Evolutionary conservation across 2,113 vertebrate genomes (phyloP), one percentile per base, ranked within the genome.

Genomic region (Nyctereutes procyonoides): DNA sequence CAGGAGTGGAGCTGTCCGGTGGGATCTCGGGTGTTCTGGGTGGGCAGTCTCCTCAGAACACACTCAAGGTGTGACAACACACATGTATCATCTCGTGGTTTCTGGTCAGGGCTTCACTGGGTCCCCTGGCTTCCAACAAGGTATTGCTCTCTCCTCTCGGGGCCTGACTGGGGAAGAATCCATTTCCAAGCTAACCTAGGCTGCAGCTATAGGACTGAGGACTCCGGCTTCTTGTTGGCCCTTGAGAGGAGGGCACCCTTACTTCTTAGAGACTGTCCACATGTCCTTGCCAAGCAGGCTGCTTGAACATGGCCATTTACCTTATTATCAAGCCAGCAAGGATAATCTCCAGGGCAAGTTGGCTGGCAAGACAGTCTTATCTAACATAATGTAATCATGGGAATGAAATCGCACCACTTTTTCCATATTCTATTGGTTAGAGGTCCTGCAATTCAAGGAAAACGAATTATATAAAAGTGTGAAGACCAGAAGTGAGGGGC

Each of bases 1-100:
- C 11, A 60, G 35, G 22, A 32, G 13, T 8, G 13, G 24, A 26
- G 38, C 13, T 16, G 6, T 7, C 43, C 43, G 0, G 14, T 2
- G 73, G 14, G 7, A 28, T 17, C 8, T 32, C 30, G 43, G 9
- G 19, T 63, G 24, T 53, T 38, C 13, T 82, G 6, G 28, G 22
- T 11, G 24, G 22, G 43, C 24, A 20, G 16, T 26, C 30, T 16
- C 76, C 22, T 73, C 15, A 24, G 55, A 81, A 81, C 15, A 15
- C 48, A 53, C 53, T 51, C 74, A 71, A 73, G 14, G 14, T 80
- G 24, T 26, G 38, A 71, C 14, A 43, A 86, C 22, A 60, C 38
- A 24, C 26, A 14, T 65, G 51, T 71, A 38, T 55, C 26, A 51
- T 9, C 74, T 77, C 74, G 0, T 28, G 2, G 74, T 28, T 51